A percentile compares a stretch with the other conserved stretches of the same genome.
Conservation (phyloP, 2,888 invertebrate species). For the Pegoplata infirma region DNA sequence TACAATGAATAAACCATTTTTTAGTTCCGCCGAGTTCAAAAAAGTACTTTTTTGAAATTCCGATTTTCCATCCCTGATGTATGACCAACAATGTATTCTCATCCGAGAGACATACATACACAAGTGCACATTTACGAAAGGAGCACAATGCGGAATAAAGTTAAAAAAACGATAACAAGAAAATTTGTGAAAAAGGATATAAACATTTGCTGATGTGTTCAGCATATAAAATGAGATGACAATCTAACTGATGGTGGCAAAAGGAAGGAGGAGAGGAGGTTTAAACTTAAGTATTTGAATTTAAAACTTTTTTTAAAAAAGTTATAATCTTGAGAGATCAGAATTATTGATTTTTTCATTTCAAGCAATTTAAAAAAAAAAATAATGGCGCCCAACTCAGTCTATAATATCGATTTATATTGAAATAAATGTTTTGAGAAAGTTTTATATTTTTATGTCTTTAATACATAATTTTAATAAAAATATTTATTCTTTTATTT, state of each 20-base stretch:
- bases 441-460: background rate
- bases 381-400: background rate
- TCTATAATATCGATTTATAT: too few species aligned
- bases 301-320: background rate
- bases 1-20: too few species aligned
- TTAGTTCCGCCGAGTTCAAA: too few species aligned
- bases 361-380: background rate
- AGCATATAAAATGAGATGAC: constrained; percentile 14
- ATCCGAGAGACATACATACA: background rate
- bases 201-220: constrained; percentile 10
- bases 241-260: background rate
- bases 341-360: background rate
- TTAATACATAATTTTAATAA: background rate
- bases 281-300: background rate
- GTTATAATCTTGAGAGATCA: background rate
- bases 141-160: constrained; percentile 3
- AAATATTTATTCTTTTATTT: background rate
- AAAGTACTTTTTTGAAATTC: too few species aligned
- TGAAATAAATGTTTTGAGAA: background rate
- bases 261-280: background rate
- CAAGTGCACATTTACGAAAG: background rate
- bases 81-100: constrained; percentile 6
- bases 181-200: constrained; percentile 26
- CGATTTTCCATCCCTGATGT: too few species aligned
- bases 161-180: constrained; percentile 6